Conservation (phyloP, 2,888 invertebrate genomes). For the Strigamia maritima region DNA sequence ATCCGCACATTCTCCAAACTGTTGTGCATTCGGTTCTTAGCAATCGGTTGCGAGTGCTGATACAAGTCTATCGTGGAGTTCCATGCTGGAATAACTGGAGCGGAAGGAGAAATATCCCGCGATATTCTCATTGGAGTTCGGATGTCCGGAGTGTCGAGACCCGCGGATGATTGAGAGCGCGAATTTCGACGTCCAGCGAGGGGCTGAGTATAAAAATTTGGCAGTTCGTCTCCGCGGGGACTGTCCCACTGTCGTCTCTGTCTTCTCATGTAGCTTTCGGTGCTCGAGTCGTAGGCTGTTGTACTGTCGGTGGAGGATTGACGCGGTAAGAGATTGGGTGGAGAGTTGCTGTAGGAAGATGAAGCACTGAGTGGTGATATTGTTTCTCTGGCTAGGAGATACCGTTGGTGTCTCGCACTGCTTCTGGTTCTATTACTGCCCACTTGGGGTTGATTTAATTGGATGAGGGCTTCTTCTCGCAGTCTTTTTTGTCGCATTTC, state of each 20-base stretch:
- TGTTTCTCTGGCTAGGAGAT: constrained; percentile 39
- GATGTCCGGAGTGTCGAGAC: not conserved
- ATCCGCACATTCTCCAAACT: constrained; percentile 7
- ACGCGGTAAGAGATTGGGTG: not conserved
- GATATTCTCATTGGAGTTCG: not conserved
- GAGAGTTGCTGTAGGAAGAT: not conserved
- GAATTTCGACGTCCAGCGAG: constrained; percentile 38
- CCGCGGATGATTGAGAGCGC: constrained; percentile 21
- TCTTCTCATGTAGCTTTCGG: not conserved
- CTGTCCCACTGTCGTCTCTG: constrained; percentile 38
- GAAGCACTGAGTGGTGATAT: not conserved
- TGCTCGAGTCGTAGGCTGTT: not conserved
- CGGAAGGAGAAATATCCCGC: constrained; percentile 21
- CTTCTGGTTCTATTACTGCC: constrained; percentile 35
- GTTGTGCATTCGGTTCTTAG: not conserved
- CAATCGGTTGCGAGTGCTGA: not conserved
- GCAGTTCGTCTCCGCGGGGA: constrained; percentile 38
- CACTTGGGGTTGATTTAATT: not conserved
- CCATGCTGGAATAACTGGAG: not conserved
- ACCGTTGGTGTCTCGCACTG: constrained; percentile 40
- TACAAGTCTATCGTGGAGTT: not conserved
- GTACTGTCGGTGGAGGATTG: constrained; percentile 28
- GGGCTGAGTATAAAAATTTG: constrained; percentile 40
- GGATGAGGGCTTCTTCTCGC: constrained; percentile 29
- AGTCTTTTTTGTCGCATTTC: constrained; percentile 34